Conservation (phyloP, 2,888 invertebrate species). For the Euphydryas editha region DNA sequence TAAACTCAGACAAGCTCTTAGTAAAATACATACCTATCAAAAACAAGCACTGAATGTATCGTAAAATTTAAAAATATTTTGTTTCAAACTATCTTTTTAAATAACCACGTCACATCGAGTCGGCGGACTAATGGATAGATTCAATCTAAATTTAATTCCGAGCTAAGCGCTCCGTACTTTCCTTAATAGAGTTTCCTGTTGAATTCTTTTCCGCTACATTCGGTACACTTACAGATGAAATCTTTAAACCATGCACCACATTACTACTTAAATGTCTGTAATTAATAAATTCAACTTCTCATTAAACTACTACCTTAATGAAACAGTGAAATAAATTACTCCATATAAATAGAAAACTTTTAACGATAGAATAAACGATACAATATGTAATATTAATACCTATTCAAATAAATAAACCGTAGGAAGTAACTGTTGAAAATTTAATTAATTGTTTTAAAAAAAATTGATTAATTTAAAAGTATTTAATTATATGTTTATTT, state of each 20-base stretch:
- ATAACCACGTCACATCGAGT: constrained; percentile 25
- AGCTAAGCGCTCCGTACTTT: constrained; percentile 53
- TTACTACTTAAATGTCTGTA: constrained; percentile 4
- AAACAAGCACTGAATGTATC: not conserved
- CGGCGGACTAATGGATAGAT: constrained; percentile 57
- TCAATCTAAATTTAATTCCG: constrained; percentile 68
- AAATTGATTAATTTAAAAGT: not conserved
- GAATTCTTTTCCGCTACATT: constrained; percentile 61
- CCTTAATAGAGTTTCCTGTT: constrained; percentile 59
- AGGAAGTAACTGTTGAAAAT: not conserved
- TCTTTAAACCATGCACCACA: constrained; percentile 17
- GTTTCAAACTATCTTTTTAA: constrained; percentile 20
- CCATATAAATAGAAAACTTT: not conserved
- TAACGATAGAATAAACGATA: no score
- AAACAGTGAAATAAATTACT: not conserved
- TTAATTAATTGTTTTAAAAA: not conserved
- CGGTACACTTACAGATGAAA: constrained; percentile 10
- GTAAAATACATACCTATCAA: not conserved
- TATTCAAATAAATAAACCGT: not conserved
- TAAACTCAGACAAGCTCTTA: not conserved
- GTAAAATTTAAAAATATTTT: constrained; percentile 18
- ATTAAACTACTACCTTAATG: not conserved
- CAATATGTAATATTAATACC: not conserved
- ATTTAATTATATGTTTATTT: not conserved
- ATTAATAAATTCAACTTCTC: constrained; percentile 2